Conservation (phyloP, 30 jellyfish, hydroid and myxozoan genomes). For the Rhopilema esculentum region DNA sequence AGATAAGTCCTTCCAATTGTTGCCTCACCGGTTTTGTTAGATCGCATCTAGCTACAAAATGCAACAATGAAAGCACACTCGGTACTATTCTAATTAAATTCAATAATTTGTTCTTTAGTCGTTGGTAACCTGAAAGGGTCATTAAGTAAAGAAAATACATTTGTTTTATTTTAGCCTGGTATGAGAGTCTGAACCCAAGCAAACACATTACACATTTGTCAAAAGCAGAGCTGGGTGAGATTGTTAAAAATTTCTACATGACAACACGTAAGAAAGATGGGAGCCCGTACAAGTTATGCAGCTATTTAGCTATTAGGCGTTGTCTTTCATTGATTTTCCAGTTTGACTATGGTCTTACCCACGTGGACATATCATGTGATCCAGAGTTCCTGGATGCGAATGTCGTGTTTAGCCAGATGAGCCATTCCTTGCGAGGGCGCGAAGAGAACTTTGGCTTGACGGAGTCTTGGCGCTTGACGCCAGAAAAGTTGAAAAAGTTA, state of each 20-base stretch:
- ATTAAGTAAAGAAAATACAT: background rate
- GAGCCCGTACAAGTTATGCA: constrained; percentile 54
- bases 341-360: constrained; percentile 49
- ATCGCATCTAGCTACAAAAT: too few species aligned
- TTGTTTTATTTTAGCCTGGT: constrained; percentile 52
- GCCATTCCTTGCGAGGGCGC: constrained; percentile 51
- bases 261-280: constrained; percentile 70
- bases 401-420: constrained; percentile 57
- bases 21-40: too few species aligned
- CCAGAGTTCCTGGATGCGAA: constrained; percentile 59
- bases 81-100: too few species aligned
- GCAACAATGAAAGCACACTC: too few species aligned
- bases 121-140: too few species aligned
- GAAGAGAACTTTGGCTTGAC: constrained; percentile 35
- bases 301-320: constrained; percentile 49
- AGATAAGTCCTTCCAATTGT: too few species aligned
- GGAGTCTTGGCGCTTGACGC: constrained; percentile 69
- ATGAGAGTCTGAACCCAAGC: constrained; percentile 20
- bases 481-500: constrained; percentile 40
- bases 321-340: constrained; percentile 60
- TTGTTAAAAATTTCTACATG: constrained; percentile 55
- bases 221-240: constrained; percentile 45
- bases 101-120: too few species aligned
- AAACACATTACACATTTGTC: constrained; percentile 26
- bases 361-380: constrained; percentile 49